Conservation (phyloP, 92 coral and sea anemone genomes). For the Micromussa lordhowensis region DNA sequence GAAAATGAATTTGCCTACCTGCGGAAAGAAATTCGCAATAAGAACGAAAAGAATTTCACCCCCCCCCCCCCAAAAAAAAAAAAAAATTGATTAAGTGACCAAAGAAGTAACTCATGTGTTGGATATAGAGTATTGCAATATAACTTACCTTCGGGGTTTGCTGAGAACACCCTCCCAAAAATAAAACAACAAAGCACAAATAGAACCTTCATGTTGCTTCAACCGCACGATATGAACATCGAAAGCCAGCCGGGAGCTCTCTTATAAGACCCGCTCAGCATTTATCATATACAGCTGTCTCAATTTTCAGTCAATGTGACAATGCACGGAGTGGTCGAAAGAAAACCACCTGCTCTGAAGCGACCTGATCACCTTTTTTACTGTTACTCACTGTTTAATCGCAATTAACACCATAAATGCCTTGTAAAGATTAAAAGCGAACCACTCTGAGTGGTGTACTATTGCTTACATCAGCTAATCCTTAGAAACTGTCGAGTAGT, state of each 20-base stretch:
- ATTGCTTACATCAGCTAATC: too few species aligned
- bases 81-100: background rate
- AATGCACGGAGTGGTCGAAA: background rate
- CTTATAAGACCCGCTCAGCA: background rate
- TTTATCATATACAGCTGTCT: background rate
- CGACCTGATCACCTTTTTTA: background rate
- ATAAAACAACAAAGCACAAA: background rate
- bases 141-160: background rate
- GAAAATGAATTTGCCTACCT: too few species aligned
- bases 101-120: too few species aligned
- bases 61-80: too few species aligned
- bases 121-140: too few species aligned
- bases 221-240: background rate
- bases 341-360: background rate
- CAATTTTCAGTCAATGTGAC: background rate
- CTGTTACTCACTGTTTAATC: background rate
- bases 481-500: too few species aligned
- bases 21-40: too few species aligned
- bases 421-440: background rate
- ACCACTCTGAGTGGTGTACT: background rate
- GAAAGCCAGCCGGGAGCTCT: background rate
- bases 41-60: too few species aligned
- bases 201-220: background rate
- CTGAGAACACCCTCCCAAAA: background rate
- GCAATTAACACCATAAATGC: background rate